A percentile compares a stretch with the other conserved stretches of the same genome.
Evolutionary conservation across 92 coral and sea anemone species (phyloP).

Genomic region (Actinernus sp.): DNA sequence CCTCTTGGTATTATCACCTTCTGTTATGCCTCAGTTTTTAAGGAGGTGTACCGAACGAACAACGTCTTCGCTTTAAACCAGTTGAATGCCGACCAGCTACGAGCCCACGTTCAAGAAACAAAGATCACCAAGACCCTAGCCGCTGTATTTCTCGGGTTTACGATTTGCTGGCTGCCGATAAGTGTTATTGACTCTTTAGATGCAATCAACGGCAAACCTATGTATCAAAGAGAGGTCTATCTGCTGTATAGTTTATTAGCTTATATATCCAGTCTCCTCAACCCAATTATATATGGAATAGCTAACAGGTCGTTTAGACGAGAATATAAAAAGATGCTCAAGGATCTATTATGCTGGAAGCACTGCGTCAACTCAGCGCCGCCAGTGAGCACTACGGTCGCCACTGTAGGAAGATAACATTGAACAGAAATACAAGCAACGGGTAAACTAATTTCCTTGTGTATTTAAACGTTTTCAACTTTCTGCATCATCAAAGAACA

Average conservation of each 20-base stretch:
- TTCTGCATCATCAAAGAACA: no score
- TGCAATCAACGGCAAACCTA: conserved; percentile 42
- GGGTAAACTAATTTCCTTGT: no score
- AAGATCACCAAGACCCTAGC: conserved; percentile 75
- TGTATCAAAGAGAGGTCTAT: conserved; percentile 56
- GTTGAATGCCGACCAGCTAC: conserved; percentile 15
- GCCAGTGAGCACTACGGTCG: no score
- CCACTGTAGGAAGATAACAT: no score
- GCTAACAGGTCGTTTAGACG: conserved; percentile 65
- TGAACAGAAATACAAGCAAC: no score
- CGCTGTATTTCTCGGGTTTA: conserved; percentile 65
- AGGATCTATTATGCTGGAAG: no score
- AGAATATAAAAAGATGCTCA: conserved; percentile 50
- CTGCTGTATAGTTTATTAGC: conserved; percentile 58
- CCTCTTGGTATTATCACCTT: conserved; percentile 37
- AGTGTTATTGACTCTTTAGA: conserved; percentile 59
- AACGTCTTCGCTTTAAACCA: conserved; percentile 19
- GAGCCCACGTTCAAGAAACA: conserved; percentile 65
- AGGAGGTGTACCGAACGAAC: conserved; percentile 22
- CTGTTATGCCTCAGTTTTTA: conserved; percentile 52
- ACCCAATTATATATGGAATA: conserved; percentile 79
- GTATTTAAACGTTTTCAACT: no score
- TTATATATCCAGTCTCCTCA: conserved; percentile 57
- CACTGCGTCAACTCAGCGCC: no score
- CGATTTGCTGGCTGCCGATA: conserved; percentile 75